Base-by-base conservation (phyloP, 2,888 invertebrate species). In the Leptinotarsa tumamoca region DNA sequence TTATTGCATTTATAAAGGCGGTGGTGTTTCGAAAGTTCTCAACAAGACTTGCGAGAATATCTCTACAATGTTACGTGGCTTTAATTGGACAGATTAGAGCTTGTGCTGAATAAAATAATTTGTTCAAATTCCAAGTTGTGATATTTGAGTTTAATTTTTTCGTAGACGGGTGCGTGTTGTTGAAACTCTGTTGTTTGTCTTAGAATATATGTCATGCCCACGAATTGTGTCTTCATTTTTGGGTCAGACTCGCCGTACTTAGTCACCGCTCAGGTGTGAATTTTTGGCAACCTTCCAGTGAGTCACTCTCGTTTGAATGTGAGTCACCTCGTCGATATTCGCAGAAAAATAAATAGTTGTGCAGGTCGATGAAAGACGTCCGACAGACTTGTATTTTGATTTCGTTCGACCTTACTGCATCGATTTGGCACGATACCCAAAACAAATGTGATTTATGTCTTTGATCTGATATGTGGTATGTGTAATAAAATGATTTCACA, bases 1-100 rank as follows among this genome's bases (percentile, higher is more conserved):
- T 52, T n/a, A 52, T 17, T n/a, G 15, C 43, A 43, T 43, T 3
- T 43, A 33, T 33, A 7, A 10, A 33, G 10, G 43, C 43, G 43
- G 10, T 43, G 10, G 10, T 43, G 43, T 43, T 43, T 43, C 43
- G 0, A 43, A 43, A 43, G 3, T 43, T 43, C 43, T 43, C 43
- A 43, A 43, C 43, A 43, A 43, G 43, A 43, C 43, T 43, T 43
- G 43, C 43, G 10, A 43, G 3, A 10, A 10, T 10, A 43, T 43
- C 50, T 71, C 61, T 67, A 33, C 75, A 80, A 83, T 85, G 78
- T 82, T 83, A 81, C 78, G 83, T 82, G 85, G 85, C 83, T 70
- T 68, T 80, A 73, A 52, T 82, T 81, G 75, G 82, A 85, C 85
- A 77, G 82, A 76, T 66, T 81, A 81, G 84, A 84, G 76, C 78